Evolutionary conservation across 2,888 invertebrate genomes (phyloP).

Genomic region (Celastrina argiolus): DNA sequence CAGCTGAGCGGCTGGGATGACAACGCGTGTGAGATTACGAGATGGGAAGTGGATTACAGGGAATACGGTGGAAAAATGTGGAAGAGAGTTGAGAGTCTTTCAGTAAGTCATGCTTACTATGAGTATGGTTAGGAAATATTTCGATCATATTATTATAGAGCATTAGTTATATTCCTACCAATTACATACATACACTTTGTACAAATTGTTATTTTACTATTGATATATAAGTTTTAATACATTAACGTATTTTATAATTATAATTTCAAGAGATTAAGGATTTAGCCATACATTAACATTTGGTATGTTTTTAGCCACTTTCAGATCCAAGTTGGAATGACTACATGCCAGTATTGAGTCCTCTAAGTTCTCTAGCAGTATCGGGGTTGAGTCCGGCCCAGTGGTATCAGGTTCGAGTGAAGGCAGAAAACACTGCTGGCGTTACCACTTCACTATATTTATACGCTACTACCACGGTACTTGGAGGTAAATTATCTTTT

Average conservation of each 20-base stretch:
- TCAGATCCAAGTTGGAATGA: conserved; percentile 51
- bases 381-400: conserved; percentile 76
- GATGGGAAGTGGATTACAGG: conserved; percentile 86
- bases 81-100: conserved; percentile 60
- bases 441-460: conserved; percentile 72
- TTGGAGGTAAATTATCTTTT: conserved; percentile 65
- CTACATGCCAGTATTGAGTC: conserved; percentile 36
- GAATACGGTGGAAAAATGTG: conserved; percentile 73
- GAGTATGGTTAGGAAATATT: background rate
- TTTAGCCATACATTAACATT: no score
- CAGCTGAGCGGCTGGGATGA: conserved; percentile 91
- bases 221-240: no score
- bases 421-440: conserved; percentile 81
- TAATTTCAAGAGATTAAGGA: no score
- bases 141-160: no score
- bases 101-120: conserved; percentile 43
- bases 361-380: conserved; percentile 62
- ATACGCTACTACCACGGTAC: conserved; percentile 79
- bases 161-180: no score
- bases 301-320: conserved; percentile 46
- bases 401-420: conserved; percentile 80
- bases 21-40: conserved; percentile 89
- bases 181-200: no score
- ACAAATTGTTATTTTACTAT: no score
- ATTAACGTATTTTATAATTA: no score